phyloP scores from a whole-genome alignment of 2,113 vertebrate species.

The Hippoglossus stenolepis region DNA sequence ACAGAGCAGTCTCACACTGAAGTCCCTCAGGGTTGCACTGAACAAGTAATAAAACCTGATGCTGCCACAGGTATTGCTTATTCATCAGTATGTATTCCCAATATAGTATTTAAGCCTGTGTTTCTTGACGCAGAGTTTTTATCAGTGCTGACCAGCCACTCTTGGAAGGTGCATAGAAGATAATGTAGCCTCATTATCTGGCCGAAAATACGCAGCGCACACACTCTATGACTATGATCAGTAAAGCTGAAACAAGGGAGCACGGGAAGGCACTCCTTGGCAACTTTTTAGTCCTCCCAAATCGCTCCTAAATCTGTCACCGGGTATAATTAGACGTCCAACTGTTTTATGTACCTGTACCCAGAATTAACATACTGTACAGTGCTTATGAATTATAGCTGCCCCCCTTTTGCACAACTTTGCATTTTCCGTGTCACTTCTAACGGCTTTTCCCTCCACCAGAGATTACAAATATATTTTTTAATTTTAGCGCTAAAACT shows the following conservation, averaged over 20 bases:
- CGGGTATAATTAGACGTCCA: conserved; percentile 12
- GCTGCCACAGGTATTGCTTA: conserved; percentile 17
- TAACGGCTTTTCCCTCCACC: neutral
- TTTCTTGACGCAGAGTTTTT: conserved; percentile 24
- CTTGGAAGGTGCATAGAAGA: neutral
- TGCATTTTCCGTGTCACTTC: neutral
- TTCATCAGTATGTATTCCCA: conserved; percentile 20
- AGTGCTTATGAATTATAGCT: neutral
- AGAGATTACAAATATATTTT: neutral
- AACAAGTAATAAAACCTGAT: conserved; percentile 46
- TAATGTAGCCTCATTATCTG: conserved; percentile 1
- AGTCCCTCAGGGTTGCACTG: neutral
- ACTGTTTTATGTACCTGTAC: conserved; percentile 15
- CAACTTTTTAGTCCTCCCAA: neutral
- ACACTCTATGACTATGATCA: neutral
- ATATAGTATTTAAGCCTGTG: conserved; percentile 26
- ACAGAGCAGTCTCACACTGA: neutral
- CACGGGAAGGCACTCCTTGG: neutral
- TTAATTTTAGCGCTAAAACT: neutral
- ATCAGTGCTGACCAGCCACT: conserved; percentile 13
- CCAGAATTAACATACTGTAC: neutral
- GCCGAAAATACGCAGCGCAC: neutral
- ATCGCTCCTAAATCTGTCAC: conserved; percentile 26
- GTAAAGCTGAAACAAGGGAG: conserved; percentile 1
- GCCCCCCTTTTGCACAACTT: neutral